Percentiles rank a stretch among this genome's conserved stretches.
phyloP scores from a whole-genome alignment of 2,888 invertebrate genomes.

The Tinea semifulvella region DNA sequence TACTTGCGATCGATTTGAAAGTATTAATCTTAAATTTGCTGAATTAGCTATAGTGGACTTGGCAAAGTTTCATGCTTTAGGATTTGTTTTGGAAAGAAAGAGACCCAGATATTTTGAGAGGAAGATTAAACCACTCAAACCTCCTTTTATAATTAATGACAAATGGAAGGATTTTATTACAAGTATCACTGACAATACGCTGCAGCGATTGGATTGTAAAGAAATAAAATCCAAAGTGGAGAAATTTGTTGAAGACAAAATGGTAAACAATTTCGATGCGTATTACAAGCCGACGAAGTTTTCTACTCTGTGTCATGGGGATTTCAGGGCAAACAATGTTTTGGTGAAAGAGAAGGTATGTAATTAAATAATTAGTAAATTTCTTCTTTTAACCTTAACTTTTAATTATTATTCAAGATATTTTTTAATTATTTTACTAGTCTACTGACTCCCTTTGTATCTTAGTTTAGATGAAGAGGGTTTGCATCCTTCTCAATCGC shows the following conservation, averaged over 20 bases:
- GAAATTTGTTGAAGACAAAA: not conserved
- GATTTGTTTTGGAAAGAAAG: slow-evolving; percentile 30
- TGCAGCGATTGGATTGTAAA: slow-evolving; percentile 16
- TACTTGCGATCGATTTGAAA: slow-evolving; percentile 29
- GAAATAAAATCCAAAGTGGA: not conserved
- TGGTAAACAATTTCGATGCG: not conserved
- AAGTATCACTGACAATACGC: slow-evolving; percentile 11
- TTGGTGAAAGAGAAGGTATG: slow-evolving; percentile 17
- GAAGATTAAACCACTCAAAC: slow-evolving; percentile 17
- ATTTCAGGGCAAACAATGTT: slow-evolving; percentile 18
- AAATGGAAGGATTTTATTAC: slow-evolving; percentile 10
- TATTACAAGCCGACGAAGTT: slow-evolving; percentile 5
- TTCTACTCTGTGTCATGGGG: slow-evolving; percentile 18
- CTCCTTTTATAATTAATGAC: slow-evolving; percentile 14
- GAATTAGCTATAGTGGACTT: slow-evolving; percentile 32
- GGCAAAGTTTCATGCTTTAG: slow-evolving; percentile 38
- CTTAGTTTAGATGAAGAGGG: too few relatives aligned
- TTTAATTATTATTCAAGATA: too few relatives aligned
- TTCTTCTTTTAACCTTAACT: too few relatives aligned
- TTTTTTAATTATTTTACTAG: too few relatives aligned
- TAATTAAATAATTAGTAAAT: too few relatives aligned
- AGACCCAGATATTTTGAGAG: slow-evolving; percentile 30
- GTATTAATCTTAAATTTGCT: slow-evolving; percentile 31
- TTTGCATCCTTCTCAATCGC: too few relatives aligned
- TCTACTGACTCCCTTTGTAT: too few relatives aligned